Evolutionary conservation across 2,888 invertebrate species (phyloP), one percentile per base, ranked within the genome.

Genomic region (Molorchus minor): DNA sequence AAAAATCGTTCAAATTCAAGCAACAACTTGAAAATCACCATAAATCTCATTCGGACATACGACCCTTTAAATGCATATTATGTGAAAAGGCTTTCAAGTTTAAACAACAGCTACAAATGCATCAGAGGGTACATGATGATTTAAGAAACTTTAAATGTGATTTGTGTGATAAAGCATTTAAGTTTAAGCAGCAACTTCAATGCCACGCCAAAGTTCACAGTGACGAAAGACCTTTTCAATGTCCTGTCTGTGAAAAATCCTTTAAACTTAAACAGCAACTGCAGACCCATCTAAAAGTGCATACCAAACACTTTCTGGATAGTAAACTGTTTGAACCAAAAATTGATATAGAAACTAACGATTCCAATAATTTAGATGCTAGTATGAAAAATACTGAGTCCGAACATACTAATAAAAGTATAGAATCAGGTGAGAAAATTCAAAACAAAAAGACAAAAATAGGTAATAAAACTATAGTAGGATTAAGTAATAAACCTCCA

Each of bases 1-100:
- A 65, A 2, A 74, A 73, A 51, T 35, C 44, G 7, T 74, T 75
- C 56, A 70, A 67, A 30, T 65, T 72, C 25, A 72, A 72, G 45
- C 72, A 71, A 29, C 72, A 72, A 46, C 53, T 71, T 46, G 64
- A 68, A 38, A 66, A 67, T 52, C 71, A 71, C 46, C 19, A 29
- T 7, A 55, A 61, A 25, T 61, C 59, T 10, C 71, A 71, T 61
- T 46, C 58, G 1, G 64, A 68, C 19, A 57, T 62, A 17, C 67
- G 68, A 54, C 62, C 63, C n/a, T 73, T 69, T 38, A 16, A 61
- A 17, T 71, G 72, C 58, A 51, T 55, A 10, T 44, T 51, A n/a
- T 72, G 72, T 52, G 55, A 57, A 12, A 72, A 71, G 45, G 46
- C 61, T 17, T 72, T 71, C 36, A 65, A 62, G 40, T 65, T 64